phyloP scores from a whole-genome alignment of 2,888 invertebrate genomes.

The Cerceris rybyensis region DNA sequence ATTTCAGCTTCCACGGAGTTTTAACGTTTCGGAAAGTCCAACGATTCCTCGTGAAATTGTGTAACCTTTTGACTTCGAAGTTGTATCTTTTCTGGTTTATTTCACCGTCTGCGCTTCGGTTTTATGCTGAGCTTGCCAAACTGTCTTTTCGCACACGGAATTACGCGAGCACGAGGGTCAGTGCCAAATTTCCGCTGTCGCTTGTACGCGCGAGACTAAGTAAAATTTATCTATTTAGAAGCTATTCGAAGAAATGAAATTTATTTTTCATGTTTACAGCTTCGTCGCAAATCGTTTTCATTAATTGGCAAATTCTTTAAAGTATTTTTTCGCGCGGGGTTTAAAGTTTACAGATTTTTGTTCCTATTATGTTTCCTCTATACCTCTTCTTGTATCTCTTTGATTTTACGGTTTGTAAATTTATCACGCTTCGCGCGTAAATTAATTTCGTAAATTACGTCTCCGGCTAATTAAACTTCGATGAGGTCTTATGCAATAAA shows the following conservation, averaged over 20 bases:
- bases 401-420: neutral
- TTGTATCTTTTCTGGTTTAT: constrained; percentile 6
- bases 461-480: constrained; percentile 1
- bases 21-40: constrained; percentile 10
- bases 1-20: constrained; percentile 23
- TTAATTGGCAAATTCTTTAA: no score
- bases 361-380: neutral
- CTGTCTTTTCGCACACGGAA: constrained; percentile 17
- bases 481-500: neutral
- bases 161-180: neutral
- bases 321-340: neutral
- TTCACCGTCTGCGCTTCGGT: constrained; percentile 29
- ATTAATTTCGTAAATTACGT: neutral
- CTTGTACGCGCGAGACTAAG: no score
- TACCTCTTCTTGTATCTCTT: neutral
- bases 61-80: neutral
- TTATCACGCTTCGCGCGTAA: neutral
- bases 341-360: neutral
- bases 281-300: neutral
- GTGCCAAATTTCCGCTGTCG: neutral
- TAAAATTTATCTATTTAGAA: no score
- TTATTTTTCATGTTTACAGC: neutral
- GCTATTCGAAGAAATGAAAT: no score
- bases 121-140: constrained; percentile 30
- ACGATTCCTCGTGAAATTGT: constrained; percentile 20